Evolutionary conservation across 1,140 invertebrate species (phyloP).

Genomic region (Ephestia elutella): DNA sequence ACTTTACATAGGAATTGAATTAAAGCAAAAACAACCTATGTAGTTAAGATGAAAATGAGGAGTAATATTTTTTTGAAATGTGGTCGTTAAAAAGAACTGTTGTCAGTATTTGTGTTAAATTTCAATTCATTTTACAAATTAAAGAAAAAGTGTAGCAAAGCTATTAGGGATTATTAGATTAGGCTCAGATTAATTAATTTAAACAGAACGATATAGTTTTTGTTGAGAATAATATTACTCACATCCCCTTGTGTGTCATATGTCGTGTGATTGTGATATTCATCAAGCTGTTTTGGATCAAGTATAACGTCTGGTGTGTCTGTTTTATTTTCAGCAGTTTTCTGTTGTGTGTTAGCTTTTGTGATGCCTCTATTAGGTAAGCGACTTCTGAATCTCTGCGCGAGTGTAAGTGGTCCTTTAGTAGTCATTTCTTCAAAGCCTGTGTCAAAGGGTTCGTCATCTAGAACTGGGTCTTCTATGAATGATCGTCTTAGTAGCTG

Average conservation of each 20-base stretch:
- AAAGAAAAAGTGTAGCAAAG: too few relatives aligned
- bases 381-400: slow-evolving; percentile 29
- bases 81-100: too few relatives aligned
- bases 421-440: slow-evolving; percentile 27
- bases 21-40: too few relatives aligned
- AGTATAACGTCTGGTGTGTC: slow-evolving; percentile 27
- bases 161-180: too few relatives aligned
- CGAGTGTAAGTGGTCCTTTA: slow-evolving; percentile 23
- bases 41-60: too few relatives aligned
- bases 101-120: too few relatives aligned
- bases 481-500: slow-evolving; percentile 61
- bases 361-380: slow-evolving; percentile 29
- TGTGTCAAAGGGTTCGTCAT: slow-evolving; percentile 34
- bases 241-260: slow-evolving; percentile 24
- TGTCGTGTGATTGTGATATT: not conserved
- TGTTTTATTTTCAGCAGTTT: slow-evolving; percentile 22
- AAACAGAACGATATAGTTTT: too few relatives aligned
- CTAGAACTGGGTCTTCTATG: slow-evolving; percentile 20
- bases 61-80: too few relatives aligned
- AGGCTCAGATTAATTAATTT: too few relatives aligned
- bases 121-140: too few relatives aligned
- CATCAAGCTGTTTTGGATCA: not conserved
- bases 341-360: slow-evolving; percentile 29
- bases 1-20: too few relatives aligned
- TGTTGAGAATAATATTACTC: slow-evolving; percentile 23